Evolutionary conservation across 2,113 vertebrate species (phyloP).

Genomic region (human): GRCh38 chr15:74782501-74783000

Average conservation of each 20-base stretch:
- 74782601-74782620: neutral
- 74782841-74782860: neutral
- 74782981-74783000: neutral
- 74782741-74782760: neutral
- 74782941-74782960: neutral
- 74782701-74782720: constrained; percentile 66
- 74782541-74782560: neutral
- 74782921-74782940: neutral
- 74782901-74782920: neutral
- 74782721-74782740: constrained; percentile 59
- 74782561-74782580: neutral
- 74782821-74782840: constrained; percentile 17
- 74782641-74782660: constrained; percentile 63
- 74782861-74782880: constrained; percentile 66
- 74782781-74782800: neutral
- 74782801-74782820: constrained; percentile 3
- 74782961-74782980: neutral
- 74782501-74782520: constrained; percentile 50
- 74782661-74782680: constrained; percentile 69
- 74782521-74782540: constrained; percentile 47
- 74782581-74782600: neutral
- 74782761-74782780: neutral
- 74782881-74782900: constrained; percentile 46
- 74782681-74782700: constrained; percentile 54
- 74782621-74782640: constrained; percentile 26